Conservation (phyloP, 1,140 invertebrate species). For the Pissodes strobi region DNA sequence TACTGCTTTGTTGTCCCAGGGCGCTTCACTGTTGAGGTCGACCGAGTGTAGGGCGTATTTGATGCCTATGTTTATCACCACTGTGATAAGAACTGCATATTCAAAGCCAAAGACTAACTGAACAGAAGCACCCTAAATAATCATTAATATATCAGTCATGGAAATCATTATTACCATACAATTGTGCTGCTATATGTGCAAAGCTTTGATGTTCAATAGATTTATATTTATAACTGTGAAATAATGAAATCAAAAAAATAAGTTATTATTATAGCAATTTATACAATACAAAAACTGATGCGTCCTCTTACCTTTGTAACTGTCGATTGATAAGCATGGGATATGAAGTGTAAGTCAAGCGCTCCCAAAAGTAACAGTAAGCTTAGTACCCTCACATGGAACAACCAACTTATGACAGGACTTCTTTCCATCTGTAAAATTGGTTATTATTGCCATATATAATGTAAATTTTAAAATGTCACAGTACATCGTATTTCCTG, state of each 20-base stretch:
- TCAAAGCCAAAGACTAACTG: slow-evolving; percentile 99
- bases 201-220: too few relatives aligned
- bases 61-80: slow-evolving; percentile 90
- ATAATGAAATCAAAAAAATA: too few relatives aligned
- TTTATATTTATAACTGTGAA: too few relatives aligned
- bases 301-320: slow-evolving; percentile 64
- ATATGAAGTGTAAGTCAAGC: slow-evolving; percentile 88
- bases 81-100: slow-evolving; percentile 95
- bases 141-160: too few relatives aligned
- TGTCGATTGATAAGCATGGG: slow-evolving; percentile 95
- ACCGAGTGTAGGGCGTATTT: slow-evolving; percentile 96
- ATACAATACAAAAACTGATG: too few relatives aligned
- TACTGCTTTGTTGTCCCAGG: slow-evolving; percentile 99
- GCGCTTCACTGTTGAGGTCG: slow-evolving; percentile 92
- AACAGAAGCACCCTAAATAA: slow-evolving; percentile 83
- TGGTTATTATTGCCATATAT: too few relatives aligned
- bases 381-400: slow-evolving; percentile 91
- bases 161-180: too few relatives aligned
- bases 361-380: slow-evolving; percentile 79
- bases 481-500: too few relatives aligned
- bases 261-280: too few relatives aligned
- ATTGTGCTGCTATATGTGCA: too few relatives aligned
- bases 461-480: too few relatives aligned
- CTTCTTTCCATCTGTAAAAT: slow-evolving; percentile 94
- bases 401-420: slow-evolving; percentile 93